A percentile compares a stretch with the other conserved stretches of the same genome.
phyloP scores from a whole-genome alignment of 2,797 vertebrate species.

The Pteropus rufus region DNA sequence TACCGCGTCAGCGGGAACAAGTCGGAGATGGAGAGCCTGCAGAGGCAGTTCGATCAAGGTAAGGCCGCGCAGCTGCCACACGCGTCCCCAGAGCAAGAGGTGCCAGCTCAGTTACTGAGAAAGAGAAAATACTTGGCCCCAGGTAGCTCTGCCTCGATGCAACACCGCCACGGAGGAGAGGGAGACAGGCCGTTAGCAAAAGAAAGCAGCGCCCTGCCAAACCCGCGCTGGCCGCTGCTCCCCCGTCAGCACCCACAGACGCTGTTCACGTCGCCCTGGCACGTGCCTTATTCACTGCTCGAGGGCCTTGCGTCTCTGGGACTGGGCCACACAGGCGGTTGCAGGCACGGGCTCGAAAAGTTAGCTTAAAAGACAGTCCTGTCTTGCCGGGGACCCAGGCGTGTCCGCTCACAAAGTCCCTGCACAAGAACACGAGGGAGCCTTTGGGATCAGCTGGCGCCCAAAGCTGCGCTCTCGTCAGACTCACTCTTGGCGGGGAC shows the following conservation, averaged over 20 bases:
- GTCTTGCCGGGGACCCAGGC: not conserved
- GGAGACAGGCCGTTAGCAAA: not conserved
- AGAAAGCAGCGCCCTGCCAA: not conserved
- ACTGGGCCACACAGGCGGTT: not conserved
- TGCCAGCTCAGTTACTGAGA: not conserved
- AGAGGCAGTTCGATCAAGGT: conserved; percentile 97
- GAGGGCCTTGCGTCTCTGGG: not conserved
- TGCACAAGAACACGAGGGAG: accelerated
- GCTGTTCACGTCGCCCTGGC: not conserved
- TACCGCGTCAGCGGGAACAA: conserved; percentile 97
- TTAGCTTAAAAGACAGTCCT: not conserved
- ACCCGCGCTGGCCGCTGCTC: not conserved
- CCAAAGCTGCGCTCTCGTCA: not conserved
- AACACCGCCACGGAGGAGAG: not conserved
- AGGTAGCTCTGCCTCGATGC: not conserved
- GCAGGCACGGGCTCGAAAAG: accelerated
- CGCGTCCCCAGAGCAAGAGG: not conserved
- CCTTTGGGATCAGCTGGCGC: not conserved
- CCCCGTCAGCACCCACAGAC: not conserved
- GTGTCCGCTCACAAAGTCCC: not conserved
- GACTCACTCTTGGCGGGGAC: not conserved
- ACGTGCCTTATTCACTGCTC: accelerated
- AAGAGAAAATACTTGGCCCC: not conserved
- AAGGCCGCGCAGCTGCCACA: not conserved
- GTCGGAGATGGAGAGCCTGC: conserved; percentile 96